Conservation (phyloP, 1,140 invertebrate species). For the Drosophila murphyi region DNA sequence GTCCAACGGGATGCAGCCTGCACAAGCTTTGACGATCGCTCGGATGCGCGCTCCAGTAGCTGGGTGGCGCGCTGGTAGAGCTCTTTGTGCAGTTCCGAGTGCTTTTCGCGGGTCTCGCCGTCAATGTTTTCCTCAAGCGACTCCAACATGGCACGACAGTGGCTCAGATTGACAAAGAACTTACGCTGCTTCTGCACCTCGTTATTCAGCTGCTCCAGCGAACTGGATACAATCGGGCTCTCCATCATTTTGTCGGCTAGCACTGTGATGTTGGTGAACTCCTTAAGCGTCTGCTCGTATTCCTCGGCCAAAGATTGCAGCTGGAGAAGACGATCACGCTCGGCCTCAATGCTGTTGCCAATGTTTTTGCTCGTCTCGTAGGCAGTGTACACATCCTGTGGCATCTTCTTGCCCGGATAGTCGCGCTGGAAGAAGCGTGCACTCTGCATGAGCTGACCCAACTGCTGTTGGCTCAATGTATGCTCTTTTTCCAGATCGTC, state of each 20-base stretch:
- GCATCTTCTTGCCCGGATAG: conserved; percentile 88
- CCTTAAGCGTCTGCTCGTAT: conserved; percentile 93
- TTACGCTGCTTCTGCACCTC: conserved; percentile 95
- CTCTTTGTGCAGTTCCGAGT: conserved; percentile 90
- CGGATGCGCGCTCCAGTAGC: conserved; percentile 91
- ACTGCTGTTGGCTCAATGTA: conserved; percentile 61
- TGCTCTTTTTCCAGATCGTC: conserved; percentile 78
- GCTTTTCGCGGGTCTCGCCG: conserved; percentile 89
- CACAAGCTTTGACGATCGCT: conserved; percentile 91
- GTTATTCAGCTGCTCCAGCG: conserved; percentile 91
- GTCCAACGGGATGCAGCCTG: conserved; percentile 93
- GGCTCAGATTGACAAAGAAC: conserved; percentile 94
- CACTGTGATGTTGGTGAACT: conserved; percentile 93
- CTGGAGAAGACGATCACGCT: conserved; percentile 91
- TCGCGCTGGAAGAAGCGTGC: conserved; percentile 87
- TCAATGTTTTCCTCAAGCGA: conserved; percentile 93
- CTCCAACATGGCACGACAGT: conserved; percentile 92
- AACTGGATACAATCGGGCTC: conserved; percentile 89
- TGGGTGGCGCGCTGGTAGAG: conserved; percentile 90
- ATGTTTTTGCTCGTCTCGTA: conserved; percentile 89
- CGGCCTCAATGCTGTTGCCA: conserved; percentile 88
- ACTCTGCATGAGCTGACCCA: conserved; percentile 85
- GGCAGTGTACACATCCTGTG: conserved; percentile 87
- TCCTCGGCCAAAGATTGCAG: conserved; percentile 91
- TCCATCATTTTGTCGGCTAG: conserved; percentile 91